Conservation (phyloP, 2,888 invertebrate species). For the Pseudolycoriella hygida region DNA sequence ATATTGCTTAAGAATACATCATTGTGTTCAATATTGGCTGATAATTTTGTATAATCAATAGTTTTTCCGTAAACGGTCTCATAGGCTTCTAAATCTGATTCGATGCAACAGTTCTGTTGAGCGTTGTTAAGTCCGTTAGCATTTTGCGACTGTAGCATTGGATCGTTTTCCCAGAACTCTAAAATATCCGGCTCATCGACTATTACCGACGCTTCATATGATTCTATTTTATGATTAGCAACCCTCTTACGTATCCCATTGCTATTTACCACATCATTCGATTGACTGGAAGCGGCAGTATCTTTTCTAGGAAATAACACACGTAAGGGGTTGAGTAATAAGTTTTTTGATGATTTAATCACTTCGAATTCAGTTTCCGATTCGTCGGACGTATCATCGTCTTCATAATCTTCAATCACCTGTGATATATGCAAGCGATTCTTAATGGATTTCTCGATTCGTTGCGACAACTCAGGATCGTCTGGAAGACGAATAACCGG, state of each 20-base stretch:
- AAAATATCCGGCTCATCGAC: slow-evolving; percentile 7
- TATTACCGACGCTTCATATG: neutral
- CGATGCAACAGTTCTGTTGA: too few relatives aligned
- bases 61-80: slow-evolving; percentile 28
- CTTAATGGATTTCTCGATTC: slow-evolving; percentile 6
- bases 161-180: slow-evolving; percentile 6
- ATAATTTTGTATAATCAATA: slow-evolving; percentile 18
- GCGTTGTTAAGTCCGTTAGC: neutral
- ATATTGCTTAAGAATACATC: slow-evolving; percentile 13
- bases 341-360: slow-evolving; percentile 29
- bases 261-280: too few relatives aligned
- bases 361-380: slow-evolving; percentile 8
- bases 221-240: slow-evolving; percentile 7
- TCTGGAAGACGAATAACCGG: slow-evolving; percentile 12
- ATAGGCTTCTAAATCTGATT: slow-evolving; percentile 20
- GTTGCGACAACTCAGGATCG: slow-evolving; percentile 8
- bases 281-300: too few relatives aligned
- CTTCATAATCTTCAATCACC: neutral
- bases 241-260: slow-evolving; percentile 12
- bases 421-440: neutral
- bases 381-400: slow-evolving; percentile 4
- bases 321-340: slow-evolving; percentile 35
- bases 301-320: slow-evolving; percentile 29
- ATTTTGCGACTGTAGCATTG: neutral
- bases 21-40: slow-evolving; percentile 13